Conservation (phyloP, 92 coral and sea anemone species). For the Isaurus tuberculatus region DNA sequence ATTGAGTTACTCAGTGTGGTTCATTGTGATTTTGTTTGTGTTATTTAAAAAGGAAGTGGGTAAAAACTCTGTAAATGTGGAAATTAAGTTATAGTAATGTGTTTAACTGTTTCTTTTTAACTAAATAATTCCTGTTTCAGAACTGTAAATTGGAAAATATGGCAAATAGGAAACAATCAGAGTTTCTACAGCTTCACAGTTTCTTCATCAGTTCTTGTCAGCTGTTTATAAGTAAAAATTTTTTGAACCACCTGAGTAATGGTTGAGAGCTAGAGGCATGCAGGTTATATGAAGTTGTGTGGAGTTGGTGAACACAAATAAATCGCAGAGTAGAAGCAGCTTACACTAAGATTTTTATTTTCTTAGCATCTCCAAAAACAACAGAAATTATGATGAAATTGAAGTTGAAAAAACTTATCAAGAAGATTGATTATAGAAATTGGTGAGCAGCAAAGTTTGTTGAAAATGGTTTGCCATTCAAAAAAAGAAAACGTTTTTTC, state of each 20-base stretch:
- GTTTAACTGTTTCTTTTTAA: background rate
- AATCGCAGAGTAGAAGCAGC: constrained; percentile 21
- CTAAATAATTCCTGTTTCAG: background rate
- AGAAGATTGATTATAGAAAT: background rate
- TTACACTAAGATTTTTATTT: background rate
- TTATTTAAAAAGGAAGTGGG: constrained; percentile 1
- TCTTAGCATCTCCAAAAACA: too few species aligned
- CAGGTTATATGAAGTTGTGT: constrained; percentile 32
- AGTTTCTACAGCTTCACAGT: constrained; percentile 62
- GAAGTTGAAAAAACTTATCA: background rate
- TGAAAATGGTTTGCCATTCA: background rate
- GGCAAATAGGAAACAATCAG: constrained; percentile 50
- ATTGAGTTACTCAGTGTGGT: constrained; percentile 27
- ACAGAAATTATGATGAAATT: background rate
- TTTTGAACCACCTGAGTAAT: constrained; percentile 37
- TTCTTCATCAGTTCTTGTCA: constrained; percentile 33
- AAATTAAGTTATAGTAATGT: background rate
- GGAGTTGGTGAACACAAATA: constrained; percentile 2
- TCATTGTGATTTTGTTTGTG: background rate
- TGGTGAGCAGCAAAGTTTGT: background rate
- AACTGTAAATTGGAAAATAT: background rate
- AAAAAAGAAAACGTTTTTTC: background rate
- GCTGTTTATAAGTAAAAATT: constrained; percentile 36
- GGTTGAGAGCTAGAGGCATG: constrained; percentile 66
- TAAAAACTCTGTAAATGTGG: background rate